Conservation (phyloP, 2,888 invertebrate species). For the Kryphioiulus occultus region DNA sequence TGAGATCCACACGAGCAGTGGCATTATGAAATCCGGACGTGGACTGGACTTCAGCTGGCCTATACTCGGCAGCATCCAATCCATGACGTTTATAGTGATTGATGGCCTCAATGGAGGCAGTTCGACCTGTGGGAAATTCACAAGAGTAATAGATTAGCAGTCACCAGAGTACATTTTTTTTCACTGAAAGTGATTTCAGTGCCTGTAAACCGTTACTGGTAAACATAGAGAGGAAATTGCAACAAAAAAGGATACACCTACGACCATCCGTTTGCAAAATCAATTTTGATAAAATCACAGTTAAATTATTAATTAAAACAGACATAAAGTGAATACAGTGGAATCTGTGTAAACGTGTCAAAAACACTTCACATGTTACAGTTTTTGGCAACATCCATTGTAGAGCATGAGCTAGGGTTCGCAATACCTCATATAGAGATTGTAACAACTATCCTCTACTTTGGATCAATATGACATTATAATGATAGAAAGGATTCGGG, state of each 20-base stretch:
- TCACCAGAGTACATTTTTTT: not conserved
- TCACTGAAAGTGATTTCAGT: not conserved
- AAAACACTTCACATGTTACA: too few relatives aligned
- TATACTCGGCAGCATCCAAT: not conserved
- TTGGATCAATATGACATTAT: too few relatives aligned
- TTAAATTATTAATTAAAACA: not conserved
- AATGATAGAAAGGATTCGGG: too few relatives aligned
- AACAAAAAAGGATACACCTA: slow-evolving; percentile 17
- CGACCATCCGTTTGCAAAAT: not conserved
- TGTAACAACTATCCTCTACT: too few relatives aligned
- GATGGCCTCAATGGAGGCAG: slow-evolving; percentile 39
- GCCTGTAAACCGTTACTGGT: not conserved
- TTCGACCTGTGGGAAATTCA: slow-evolving; percentile 27
- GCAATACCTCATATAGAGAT: too few relatives aligned
- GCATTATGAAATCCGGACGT: slow-evolving; percentile 6
- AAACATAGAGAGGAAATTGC: not conserved
- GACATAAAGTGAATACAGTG: not conserved
- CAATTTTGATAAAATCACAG: not conserved
- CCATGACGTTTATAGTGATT: slow-evolving; percentile 39
- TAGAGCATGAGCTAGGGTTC: too few relatives aligned
- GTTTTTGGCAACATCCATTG: too few relatives aligned
- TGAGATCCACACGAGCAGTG: slow-evolving; percentile 48
- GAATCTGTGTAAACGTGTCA: not conserved
- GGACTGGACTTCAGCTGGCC: not conserved
- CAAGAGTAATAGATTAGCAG: not conserved